Percentiles rank a stretch among this genome's conserved stretches.
These are phyloP conservation scores for Linnaemya vulpina DNA, from an alignment of 2,888 invertebrate genomes.

Conservation along the genomic window DNA sequence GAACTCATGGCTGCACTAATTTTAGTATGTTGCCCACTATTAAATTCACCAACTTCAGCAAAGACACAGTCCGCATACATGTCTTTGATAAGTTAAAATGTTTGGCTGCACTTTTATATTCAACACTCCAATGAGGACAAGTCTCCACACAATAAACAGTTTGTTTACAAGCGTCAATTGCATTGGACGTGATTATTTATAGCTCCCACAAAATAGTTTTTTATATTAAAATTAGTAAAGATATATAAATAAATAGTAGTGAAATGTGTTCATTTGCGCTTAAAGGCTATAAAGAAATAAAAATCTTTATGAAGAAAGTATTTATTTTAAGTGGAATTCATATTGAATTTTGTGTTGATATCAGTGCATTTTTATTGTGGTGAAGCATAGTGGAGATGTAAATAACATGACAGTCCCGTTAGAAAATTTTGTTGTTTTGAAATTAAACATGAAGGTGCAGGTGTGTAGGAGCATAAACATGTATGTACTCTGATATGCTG, in stretches of 20 bases:
- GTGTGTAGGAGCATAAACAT: too few species aligned
- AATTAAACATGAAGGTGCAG: neutral
- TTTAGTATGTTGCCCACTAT: neutral
- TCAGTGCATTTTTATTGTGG: neutral
- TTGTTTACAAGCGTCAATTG: neutral
- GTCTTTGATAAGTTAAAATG: neutral
- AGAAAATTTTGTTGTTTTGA: neutral
- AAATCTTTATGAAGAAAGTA: neutral
- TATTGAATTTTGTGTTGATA: too few species aligned
- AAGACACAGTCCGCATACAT: neutral
- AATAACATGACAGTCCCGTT: neutral
- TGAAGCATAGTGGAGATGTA: neutral
- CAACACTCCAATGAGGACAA: neutral
- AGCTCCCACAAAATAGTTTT: neutral
- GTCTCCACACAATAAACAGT: neutral
- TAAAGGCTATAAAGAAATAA: neutral
- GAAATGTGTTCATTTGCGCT: neutral
- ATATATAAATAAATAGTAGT: neutral
- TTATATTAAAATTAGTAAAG: neutral
- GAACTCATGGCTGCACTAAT: neutral
- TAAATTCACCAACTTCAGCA: neutral
- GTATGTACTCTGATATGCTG: neutral
- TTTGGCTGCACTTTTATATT: neutral
- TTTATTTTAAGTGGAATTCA: neutral
- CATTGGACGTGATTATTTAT: neutral